Evolutionary conservation across 2,797 vertebrate species (phyloP), one percentile per base, ranked within the genome.

Genomic region (Schizothorax lantsangensis): DNA sequence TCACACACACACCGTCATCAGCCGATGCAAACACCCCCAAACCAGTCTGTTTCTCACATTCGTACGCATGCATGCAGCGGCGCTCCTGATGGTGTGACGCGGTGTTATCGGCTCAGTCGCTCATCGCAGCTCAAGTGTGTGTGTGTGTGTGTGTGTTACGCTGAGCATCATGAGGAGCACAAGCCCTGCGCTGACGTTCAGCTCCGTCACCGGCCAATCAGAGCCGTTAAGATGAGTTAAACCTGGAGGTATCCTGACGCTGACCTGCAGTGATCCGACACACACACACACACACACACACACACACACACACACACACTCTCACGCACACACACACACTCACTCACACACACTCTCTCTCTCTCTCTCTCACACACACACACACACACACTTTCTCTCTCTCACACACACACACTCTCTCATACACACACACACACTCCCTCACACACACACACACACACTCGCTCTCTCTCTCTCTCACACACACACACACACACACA

Each of bases 401-500:
- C 30, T 30, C 12, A 45, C 23, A 30, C 30, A 43, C 43, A 45
- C 43, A 45, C 43, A 9, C 43, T 10, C 9, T 9, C 43, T 1
- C 2, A 0, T 2, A 43, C n/a, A 30, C n/a, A 30, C 59, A 12
- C n/a, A 12, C 59, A 26, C n/a, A 26, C 59, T 26, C 59, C 1
- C 30, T 30, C 62, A 40, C 12, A 45, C 23, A 82, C 81, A 81
- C 59, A 81, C 79, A 80, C 49, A 23, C 30, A 14, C 74, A 36
- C 30, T 4, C 30, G 1, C 30, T 30, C 30, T 30, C 74, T 23
- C 30, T 4, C 30, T 30, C 30, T 30, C 30, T 30, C 23, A 38
- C 62, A 40, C 12, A 45, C 23, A 82, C 81, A 81, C 59, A 81
- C 79, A 80, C 49, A 23, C 30, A 14, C 74, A 36, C 30, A 38